Evolutionary conservation across 2,113 vertebrate species (phyloP), one percentile per base, ranked within the genome.

Genomic region (Peromyscus leucopus): DNA sequence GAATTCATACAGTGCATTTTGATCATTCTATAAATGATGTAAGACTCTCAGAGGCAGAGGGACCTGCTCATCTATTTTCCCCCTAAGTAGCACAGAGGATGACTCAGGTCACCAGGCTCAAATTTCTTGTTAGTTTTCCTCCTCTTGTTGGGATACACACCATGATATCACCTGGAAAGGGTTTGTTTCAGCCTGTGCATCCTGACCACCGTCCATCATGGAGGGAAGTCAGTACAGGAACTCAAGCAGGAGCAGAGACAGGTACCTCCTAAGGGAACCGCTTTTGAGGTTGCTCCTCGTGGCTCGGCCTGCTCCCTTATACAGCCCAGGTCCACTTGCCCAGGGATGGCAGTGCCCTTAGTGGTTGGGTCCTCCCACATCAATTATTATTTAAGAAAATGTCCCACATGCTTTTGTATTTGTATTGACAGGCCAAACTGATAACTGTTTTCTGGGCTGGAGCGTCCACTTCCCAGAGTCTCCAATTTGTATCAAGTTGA

Each of bases 41-140:
- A 46, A 71, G 33, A 48, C 57, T 87, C 46, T 84, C 71, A 5
- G 75, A 84, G 59, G 16, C 55, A 4, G 15, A 59, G 36, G 13
- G 39, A 26, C 7, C 67, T 33, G 36, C 6, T 59, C 61, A 39
- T 1, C 4, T 28, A 59, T 88, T 12, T 85, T 16, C 12, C 46
- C 9, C 4, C 0, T 6, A 8, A 55, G 48, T 31, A 39, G 55
- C 0, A 7, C 61, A 42, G 69, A 42, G 0, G 1, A 15, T 46
- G 19, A 0, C 21, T 69, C 0, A 36, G 13, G 4, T 67, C 57
- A 75, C 13, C 10, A 24, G 88, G 59, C 10, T 74, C 22, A 15
- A 15, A n/a, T 36, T 9, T 67, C 39, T 65, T 86, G 83, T n/a
- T 84, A 28, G n/a, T 16, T 61, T 63, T 28, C n/a, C n/a, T 9